Evolutionary conservation across 2,797 vertebrate species (phyloP).

Genomic region (Mastacembelus armatus): DNA sequence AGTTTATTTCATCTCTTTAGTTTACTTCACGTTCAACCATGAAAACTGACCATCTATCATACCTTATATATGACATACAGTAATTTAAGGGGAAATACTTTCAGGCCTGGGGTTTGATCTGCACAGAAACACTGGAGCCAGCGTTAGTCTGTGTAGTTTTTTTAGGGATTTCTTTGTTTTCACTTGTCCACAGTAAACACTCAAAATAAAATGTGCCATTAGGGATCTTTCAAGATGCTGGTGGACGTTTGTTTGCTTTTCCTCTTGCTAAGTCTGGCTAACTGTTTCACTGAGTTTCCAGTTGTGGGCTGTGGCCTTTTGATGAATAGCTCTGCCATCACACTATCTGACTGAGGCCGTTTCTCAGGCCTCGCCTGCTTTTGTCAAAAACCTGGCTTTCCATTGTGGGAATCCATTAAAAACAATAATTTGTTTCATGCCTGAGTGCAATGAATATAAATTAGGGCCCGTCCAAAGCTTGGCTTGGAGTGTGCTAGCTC

Average conservation of each 20-base stretch:
- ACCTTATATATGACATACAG: too few species aligned
- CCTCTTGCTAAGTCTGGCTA: background rate
- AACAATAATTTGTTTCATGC: conserved; percentile 19
- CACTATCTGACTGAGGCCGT: background rate
- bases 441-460: conserved; percentile 26
- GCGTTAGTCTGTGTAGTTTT: too few species aligned
- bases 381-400: conserved; percentile 13
- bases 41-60: too few species aligned
- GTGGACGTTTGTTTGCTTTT: too few species aligned
- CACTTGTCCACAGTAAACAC: too few species aligned
- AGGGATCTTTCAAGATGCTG: background rate
- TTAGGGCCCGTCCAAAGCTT: conserved; percentile 10
- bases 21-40: too few species aligned
- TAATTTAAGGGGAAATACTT: too few species aligned
- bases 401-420: conserved; percentile 9
- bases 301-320: background rate
- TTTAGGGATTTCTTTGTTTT: too few species aligned
- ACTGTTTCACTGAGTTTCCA: background rate
- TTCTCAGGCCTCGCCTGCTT: background rate
- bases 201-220: background rate
- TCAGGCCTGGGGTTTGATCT: too few species aligned
- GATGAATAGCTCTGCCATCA: background rate
- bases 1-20: too few species aligned
- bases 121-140: too few species aligned
- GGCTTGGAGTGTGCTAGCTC: conserved; percentile 8